Evolutionary conservation across 1,140 invertebrate genomes (phyloP), one percentile per base, ranked within the genome.

Genomic region (Teleogryllus occipitalis): DNA sequence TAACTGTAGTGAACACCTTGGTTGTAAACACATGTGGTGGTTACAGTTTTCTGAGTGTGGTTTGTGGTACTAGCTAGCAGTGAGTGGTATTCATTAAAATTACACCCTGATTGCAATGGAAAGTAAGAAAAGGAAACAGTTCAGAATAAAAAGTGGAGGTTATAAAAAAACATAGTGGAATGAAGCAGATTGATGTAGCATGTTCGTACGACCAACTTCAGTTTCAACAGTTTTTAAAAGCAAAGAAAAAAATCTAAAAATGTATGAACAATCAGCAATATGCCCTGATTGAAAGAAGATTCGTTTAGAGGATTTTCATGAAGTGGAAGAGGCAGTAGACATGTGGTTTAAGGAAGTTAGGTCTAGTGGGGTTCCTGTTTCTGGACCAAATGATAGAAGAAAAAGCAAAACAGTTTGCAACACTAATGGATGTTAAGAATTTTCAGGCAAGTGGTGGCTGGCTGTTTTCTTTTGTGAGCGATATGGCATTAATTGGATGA

Each of bases 381-480:
- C 81, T 80, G 84, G 85, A 75, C 82, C 83, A n/a, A 80, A 39
- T 85, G 54, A 21, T 85, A 39, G 84, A 84, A 83, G 82, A 81
- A 76, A 83, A 85, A 80, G 84, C 83, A 15, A 81, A 84, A 46
- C 82, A 85, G 14, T 82, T 85, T 82, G 84, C 83, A 27, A 76
- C 82, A 74, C 7, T 83, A 81, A 81, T 84, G 80, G 82, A 82
- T 77, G 47, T 77, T 48, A 77, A 77, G 82, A n/a, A 27, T 80
- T 83, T 84, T 49, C 83, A 83, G 81, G 83, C 82, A 76, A 83
- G 82, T 76, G 82, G 1, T 39, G 5, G 27, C 27, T 39, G 27
- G 83, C 82, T 86, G 39, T 74, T 72, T 74, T 48, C 7, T 74
- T 79, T 79, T 74, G 54, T 8, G 7, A 74, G 27, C 47, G 78